Base-by-base conservation (phyloP, 2,113 vertebrate species). In the Salvator merianae region DNA sequence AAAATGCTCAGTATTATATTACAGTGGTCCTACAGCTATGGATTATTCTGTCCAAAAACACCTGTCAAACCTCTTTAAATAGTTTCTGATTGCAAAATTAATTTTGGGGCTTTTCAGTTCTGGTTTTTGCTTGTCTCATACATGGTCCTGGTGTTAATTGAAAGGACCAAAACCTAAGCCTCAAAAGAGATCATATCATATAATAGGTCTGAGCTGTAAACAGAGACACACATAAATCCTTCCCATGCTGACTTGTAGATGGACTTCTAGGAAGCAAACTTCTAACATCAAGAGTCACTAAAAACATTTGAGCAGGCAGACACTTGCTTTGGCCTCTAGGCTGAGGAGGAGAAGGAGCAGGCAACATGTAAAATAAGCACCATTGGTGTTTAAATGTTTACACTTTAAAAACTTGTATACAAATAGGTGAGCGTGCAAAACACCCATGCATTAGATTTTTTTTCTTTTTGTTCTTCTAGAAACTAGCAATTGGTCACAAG, bases 401-500 rank as follows among this genome's bases (percentile, higher is more conserved):
- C 84, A 83, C 70, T 62, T 59, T 74, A 68, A 30, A 40, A 0
- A 14, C 50, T 30, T 62, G 79, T 78, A 75, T 36, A 87, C 81
- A 73, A 86, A 83, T 0, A 22, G 83, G 66, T 74, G 63, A 79
- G 79, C 74, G 75, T 87, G 84, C 66, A 75, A 78, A 59, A 88
- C 79, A 82, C 65, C 59, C 76, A 83, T 83, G 74, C 74, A 77
- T 73, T 65, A 82, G 18, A 68, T n/a, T 40, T 82, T 76, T 71
- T 77, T 14, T 18, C 68, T 47, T 50, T 86, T 50, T 70, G 32
- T 28, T 30, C 18, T 30, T 47, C 73, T 73, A 91, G 69, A 85
- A 92, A 93, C 36, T 84, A 75, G 36, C 76, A 72, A 50, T 43
- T 84, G 68, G 63, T 63, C 79, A 84, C 53, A 90, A 78, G 22